Percentiles rank a stretch among this genome's conserved stretches.
Conservation (phyloP, 2,888 invertebrate genomes). For the Pachliopta kotzebuea region DNA sequence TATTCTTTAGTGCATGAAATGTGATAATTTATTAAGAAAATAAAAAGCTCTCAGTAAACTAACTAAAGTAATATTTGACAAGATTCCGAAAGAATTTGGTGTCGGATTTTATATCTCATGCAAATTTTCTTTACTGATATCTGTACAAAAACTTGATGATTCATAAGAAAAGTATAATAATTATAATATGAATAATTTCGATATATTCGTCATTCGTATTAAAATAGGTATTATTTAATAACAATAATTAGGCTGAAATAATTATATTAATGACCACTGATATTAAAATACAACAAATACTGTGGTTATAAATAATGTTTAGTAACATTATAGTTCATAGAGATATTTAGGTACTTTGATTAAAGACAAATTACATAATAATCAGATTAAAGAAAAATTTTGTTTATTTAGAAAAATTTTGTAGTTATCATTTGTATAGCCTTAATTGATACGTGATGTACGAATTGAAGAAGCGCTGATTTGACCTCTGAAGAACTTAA, state of each 20-base stretch:
- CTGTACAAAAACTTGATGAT: conserved; percentile 4
- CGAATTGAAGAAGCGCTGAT: too few relatives aligned
- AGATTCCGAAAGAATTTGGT: conserved; percentile 3
- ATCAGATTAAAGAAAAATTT: too few relatives aligned
- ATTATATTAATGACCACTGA: too few relatives aligned
- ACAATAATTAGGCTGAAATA: not conserved
- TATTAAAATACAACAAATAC: too few relatives aligned
- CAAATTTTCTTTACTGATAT: conserved; percentile 11
- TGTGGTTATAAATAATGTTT: too few relatives aligned
- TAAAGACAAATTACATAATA: too few relatives aligned
- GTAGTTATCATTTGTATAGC: not conserved
- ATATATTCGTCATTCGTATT: not conserved
- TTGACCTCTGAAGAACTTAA: not conserved
- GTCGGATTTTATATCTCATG: conserved; percentile 4
- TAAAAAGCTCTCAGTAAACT: not conserved
- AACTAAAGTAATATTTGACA: conserved; percentile 15
- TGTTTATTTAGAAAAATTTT: too few relatives aligned
- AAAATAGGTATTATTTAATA: not conserved
- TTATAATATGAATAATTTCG: conserved; percentile 8
- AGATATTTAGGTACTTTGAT: too few relatives aligned
- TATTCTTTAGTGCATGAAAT: not conserved
- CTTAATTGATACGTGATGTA: not conserved
- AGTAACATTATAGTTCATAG: too few relatives aligned
- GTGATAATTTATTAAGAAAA: not conserved
- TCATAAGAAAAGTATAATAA: conserved; percentile 21